Percentiles rank a stretch among this genome's conserved stretches.
These are phyloP conservation scores for Ooceraea biroi DNA, from an alignment of 1,140 invertebrate genomes.

Conservation along the genomic window DNA sequence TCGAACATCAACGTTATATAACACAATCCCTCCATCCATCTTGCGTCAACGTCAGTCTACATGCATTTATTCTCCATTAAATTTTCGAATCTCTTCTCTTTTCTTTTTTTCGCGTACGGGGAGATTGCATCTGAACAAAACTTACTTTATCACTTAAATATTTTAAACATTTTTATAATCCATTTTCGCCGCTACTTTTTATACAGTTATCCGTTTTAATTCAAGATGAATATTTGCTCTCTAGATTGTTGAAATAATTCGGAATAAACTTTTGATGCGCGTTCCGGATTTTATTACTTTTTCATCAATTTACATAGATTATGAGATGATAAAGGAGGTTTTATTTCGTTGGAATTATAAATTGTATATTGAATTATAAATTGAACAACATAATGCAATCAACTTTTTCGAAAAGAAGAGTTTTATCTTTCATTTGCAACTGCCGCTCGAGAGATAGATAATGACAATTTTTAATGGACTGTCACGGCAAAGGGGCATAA, in stretches of 20 bases:
- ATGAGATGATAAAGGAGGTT: conserved; percentile 17
- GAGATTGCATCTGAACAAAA: not conserved
- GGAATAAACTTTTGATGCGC: not conserved
- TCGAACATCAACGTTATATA: conserved; percentile 51
- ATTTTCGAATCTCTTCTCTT: not conserved
- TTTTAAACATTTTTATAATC: not conserved
- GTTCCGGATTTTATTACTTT: not conserved
- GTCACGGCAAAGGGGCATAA: conserved; percentile 1
- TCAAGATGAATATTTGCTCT: not conserved
- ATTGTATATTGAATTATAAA: conserved; percentile 24
- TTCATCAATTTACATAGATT: too few relatives aligned
- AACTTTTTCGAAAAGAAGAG: not conserved
- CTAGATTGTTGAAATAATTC: conserved; percentile 9
- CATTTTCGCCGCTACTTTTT: not conserved
- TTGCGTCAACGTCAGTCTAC: conserved; percentile 18
- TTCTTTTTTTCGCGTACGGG: not conserved
- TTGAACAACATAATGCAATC: conserved; percentile 21
- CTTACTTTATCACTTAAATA: not conserved
- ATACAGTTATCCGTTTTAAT: too few relatives aligned
- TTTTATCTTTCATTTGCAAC: not conserved
- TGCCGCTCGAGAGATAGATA: not conserved
- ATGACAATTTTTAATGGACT: conserved; percentile 24
- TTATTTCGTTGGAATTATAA: too few relatives aligned
- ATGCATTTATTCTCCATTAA: conserved; percentile 32
- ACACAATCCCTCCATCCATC: conserved; percentile 29